phyloP scores from a whole-genome alignment of 2,797 vertebrate genomes.

The Lacerta viridis region DNA sequence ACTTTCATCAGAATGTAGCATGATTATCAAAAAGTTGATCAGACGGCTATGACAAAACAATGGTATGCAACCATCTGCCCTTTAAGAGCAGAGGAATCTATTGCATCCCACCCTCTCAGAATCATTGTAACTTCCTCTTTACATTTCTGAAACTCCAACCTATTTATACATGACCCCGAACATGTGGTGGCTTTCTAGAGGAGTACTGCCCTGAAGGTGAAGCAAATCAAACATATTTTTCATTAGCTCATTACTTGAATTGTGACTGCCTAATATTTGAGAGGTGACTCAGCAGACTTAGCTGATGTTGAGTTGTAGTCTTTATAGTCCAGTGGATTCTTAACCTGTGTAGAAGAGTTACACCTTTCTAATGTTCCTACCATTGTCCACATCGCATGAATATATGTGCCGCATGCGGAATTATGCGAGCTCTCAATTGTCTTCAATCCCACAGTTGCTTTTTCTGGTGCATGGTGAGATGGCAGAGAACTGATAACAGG shows the following conservation, averaged over 20 bases:
- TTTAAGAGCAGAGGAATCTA: constrained; percentile 29
- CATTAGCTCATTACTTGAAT: not conserved
- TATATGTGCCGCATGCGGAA: not conserved
- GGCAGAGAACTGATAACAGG: constrained; percentile 16
- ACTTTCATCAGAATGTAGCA: constrained; percentile 51
- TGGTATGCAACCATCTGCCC: constrained; percentile 18
- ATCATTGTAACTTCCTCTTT: constrained; percentile 26
- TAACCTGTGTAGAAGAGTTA: not conserved
- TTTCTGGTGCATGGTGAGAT: constrained; percentile 12
- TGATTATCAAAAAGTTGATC: constrained; percentile 52
- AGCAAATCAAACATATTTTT: not conserved
- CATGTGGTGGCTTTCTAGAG: not conserved
- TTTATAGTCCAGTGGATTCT: not conserved
- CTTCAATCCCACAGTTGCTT: constrained; percentile 26
- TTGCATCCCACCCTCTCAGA: constrained; percentile 43
- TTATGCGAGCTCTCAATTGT: not conserved
- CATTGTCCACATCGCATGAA: not conserved
- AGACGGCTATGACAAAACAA: constrained; percentile 53
- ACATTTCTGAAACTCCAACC: constrained; percentile 6
- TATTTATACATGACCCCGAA: not conserved
- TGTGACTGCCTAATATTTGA: not conserved
- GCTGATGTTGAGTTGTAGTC: not conserved
- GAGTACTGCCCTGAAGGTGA: not conserved
- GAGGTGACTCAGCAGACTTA: not conserved
- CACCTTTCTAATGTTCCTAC: not conserved